phyloP scores from a whole-genome alignment of 1,140 invertebrate species.

The Galendromus occidentalis region DNA sequence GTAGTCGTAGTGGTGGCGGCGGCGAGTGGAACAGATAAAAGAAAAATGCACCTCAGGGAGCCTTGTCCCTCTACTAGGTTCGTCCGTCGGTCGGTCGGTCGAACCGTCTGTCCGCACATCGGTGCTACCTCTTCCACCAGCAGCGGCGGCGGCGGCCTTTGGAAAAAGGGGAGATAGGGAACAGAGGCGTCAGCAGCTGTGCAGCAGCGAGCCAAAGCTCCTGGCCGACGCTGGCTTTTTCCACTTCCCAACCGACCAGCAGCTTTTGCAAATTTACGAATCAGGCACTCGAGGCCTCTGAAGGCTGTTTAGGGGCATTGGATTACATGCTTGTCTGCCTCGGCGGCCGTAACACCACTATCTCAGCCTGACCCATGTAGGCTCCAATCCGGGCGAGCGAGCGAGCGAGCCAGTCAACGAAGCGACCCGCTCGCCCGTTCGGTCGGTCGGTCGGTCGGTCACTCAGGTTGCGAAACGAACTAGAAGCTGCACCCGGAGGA shows the following conservation, averaged over 20 bases:
- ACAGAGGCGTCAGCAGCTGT: too few species aligned
- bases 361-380: too few species aligned
- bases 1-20: not conserved
- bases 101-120: too few species aligned
- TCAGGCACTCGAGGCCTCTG: constrained; percentile 1
- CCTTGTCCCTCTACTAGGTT: not conserved
- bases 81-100: not conserved
- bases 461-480: too few species aligned
- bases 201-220: too few species aligned
- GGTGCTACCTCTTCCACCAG: too few species aligned
- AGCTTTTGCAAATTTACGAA: constrained; percentile 10
- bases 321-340: not conserved
- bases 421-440: not conserved
- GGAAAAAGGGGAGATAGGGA: too few species aligned
- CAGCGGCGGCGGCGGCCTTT: too few species aligned
- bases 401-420: not conserved
- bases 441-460: not conserved
- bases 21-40: constrained; percentile 10
- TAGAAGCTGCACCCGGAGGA: too few species aligned
- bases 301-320: not conserved
- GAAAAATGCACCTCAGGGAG: constrained; percentile 10
- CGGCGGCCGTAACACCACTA: not conserved
- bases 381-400: not conserved
- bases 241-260: too few species aligned
- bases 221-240: too few species aligned